Evolutionary conservation across 2,797 vertebrate species (phyloP).

Genomic region (Anisognathus igniventris): DNA sequence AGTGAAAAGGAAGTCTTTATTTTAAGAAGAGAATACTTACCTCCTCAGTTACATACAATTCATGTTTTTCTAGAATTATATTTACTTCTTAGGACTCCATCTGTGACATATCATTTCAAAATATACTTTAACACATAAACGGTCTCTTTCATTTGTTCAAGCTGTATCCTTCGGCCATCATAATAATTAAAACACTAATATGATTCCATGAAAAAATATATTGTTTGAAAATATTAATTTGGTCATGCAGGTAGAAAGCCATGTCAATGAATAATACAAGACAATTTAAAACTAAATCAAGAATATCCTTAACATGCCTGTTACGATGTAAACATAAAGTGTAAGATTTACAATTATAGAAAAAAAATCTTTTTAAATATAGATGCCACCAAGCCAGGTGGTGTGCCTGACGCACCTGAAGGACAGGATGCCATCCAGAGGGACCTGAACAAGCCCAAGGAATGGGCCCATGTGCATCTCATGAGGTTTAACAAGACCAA

Average conservation of each 20-base stretch:
- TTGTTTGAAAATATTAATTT: not conserved
- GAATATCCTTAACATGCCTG: not conserved
- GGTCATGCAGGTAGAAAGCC: not conserved
- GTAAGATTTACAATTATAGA: not conserved
- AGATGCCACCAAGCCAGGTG: accelerated
- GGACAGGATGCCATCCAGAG: not conserved
- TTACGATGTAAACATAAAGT: not conserved
- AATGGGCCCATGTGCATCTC: not conserved
- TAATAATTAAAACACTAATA: not conserved
- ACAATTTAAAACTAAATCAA: not conserved
- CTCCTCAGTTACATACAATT: not conserved
- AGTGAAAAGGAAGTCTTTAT: not conserved
- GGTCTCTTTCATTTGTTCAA: not conserved
- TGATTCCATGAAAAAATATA: not conserved
- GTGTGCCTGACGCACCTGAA: not conserved
- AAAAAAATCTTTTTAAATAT: not conserved
- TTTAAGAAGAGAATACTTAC: not conserved
- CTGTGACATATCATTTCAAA: not conserved
- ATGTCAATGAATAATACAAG: not conserved
- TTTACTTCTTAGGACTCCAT: not conserved
- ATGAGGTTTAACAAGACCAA: not conserved
- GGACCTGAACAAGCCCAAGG: not conserved
- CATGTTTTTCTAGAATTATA: not conserved
- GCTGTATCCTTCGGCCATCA: not conserved
- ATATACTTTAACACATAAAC: not conserved